These are phyloP conservation scores for Hirudinaria manillensis DNA, from an alignment of 2,888 invertebrate genomes.

Conservation along the genomic window DNA sequence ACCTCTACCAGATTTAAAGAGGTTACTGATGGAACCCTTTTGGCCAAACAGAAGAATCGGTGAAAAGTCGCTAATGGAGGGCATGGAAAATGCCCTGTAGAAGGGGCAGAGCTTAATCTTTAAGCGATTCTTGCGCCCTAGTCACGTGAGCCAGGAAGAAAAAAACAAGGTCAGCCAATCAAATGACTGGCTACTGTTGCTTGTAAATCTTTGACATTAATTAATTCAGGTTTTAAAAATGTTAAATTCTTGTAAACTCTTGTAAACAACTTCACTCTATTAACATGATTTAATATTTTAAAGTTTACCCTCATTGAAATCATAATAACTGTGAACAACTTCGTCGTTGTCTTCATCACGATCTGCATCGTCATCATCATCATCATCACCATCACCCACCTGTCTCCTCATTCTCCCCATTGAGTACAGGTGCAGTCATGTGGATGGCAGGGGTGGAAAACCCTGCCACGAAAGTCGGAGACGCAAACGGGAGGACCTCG, in stretches of 20 bases:
- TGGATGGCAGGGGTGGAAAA: slow-evolving; percentile 29
- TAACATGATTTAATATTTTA: too few species aligned
- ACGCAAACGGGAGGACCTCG: slow-evolving; percentile 6
- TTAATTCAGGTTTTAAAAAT: too few species aligned
- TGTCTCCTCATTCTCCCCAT: slow-evolving; percentile 11
- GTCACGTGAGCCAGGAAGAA: neutral
- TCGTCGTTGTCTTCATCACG: slow-evolving; percentile 28
- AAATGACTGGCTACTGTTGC: neutral
- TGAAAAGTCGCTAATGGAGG: slow-evolving; percentile 26
- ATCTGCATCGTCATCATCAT: slow-evolving; percentile 31
- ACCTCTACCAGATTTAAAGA: slow-evolving; percentile 29
- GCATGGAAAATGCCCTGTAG: slow-evolving; percentile 31
- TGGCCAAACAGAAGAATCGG: slow-evolving; percentile 23
- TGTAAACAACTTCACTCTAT: too few species aligned
- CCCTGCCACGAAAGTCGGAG: slow-evolving; percentile 20
- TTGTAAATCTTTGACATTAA: too few species aligned
- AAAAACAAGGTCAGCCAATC: neutral
- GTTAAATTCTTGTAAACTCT: too few species aligned
- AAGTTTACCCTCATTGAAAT: neutral
- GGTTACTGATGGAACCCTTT: slow-evolving; percentile 2
- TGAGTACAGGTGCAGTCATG: neutral
- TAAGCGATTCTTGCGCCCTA: slow-evolving; percentile 9
- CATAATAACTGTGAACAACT: slow-evolving; percentile 25
- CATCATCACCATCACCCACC: slow-evolving; percentile 20
- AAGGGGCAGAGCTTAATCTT: slow-evolving; percentile 21